A percentile compares a stretch with the other conserved stretches of the same genome.
These are phyloP conservation scores for Drosophila paucipuncta DNA, from an alignment of 2,888 invertebrate genomes.

Conservation along the genomic window DNA sequence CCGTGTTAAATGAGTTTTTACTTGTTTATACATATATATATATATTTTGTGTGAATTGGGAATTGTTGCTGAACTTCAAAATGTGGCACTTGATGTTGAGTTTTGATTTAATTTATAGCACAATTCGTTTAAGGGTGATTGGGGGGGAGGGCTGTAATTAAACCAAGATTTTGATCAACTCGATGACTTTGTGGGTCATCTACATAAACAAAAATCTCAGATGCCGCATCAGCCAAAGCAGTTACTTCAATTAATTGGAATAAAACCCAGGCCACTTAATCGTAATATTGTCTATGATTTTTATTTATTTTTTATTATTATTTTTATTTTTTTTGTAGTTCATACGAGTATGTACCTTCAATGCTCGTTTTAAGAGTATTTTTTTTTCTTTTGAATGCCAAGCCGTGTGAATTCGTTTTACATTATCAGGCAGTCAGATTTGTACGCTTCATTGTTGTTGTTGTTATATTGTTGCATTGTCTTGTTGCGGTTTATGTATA, in stretches of 20 bases:
- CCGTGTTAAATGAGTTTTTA: constrained; percentile 57
- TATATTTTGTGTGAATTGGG: constrained; percentile 19
- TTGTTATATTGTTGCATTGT: constrained; percentile 56
- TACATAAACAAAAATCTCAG: constrained; percentile 12
- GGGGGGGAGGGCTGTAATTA: constrained; percentile 36
- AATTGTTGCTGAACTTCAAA: constrained; percentile 49
- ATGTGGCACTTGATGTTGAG: constrained; percentile 38
- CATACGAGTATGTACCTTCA: constrained; percentile 41
- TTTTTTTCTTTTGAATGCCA: constrained; percentile 31
- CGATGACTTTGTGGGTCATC: constrained; percentile 49
- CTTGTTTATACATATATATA: neutral
- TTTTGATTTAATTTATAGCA: constrained; percentile 40
- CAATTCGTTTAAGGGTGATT: constrained; percentile 10
- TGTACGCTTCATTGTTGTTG: constrained; percentile 41
- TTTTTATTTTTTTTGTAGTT: neutral
- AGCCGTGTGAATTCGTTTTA: constrained; percentile 59
- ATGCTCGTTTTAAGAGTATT: constrained; percentile 40
- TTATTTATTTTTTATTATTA: neutral
- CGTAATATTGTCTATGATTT: constrained; percentile 32
- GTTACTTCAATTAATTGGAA: constrained; percentile 51
- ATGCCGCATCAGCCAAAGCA: constrained; percentile 23
- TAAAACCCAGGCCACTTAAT: constrained; percentile 44
- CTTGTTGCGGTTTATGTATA: constrained; percentile 69
- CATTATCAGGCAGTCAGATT: constrained; percentile 50
- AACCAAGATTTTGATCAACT: constrained; percentile 35